Base-by-base conservation (phyloP, 2,797 vertebrate genomes). In the Otolemur crassicaudatus region DNA sequence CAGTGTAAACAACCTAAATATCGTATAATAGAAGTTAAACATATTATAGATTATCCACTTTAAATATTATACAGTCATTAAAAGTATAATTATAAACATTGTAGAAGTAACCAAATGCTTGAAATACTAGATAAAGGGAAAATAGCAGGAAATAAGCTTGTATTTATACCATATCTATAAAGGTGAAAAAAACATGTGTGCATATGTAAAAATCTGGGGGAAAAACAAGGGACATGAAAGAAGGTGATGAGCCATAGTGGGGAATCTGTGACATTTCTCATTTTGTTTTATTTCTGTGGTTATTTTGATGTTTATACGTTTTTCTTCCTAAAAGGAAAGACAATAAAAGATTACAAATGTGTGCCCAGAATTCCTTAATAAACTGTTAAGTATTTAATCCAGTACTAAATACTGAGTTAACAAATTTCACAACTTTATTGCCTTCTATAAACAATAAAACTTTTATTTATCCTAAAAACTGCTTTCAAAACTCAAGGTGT, bases 261-360 rank as follows among this genome's bases (percentile, higher is more conserved):
- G 22, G 65, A 90, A 67, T 80, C 70, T 61, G 23, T 43, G 40
- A 43, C 23, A 0, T 60, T 58, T 65, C 49, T 94, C 40, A 46
- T 70, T 89, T 87, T 49, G 25, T 84, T 89, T 89, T 87, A 84
- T 72, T 96, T 77, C 75, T 61, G 2, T 67, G 40, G 29, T 72
- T 83, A 81, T 79, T 94, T 95, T 87, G 53, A 90, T 84, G 16
- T 92, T 63, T 83, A 20, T 46, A 17, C 14, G 27, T 94, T 25
- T 81, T 65, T 87, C 80, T 73, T 72, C 22, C 70, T 82, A n/a
- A 80, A 81, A 84, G 81, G 29, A 72, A 93, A 70, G 61, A 86
- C 34, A 96, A 67, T 75, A 90, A 92, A 84, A 87, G 34, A 6
- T 94, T 90, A 37, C 91, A 93, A 79, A 76, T n/a, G 6, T 72